A percentile compares a stretch with the other conserved stretches of the same genome.
These are phyloP conservation scores for Astyanax mexicanus DNA, from an alignment of 2,797 vertebrate genomes.

Conservation along the genomic window DNA sequence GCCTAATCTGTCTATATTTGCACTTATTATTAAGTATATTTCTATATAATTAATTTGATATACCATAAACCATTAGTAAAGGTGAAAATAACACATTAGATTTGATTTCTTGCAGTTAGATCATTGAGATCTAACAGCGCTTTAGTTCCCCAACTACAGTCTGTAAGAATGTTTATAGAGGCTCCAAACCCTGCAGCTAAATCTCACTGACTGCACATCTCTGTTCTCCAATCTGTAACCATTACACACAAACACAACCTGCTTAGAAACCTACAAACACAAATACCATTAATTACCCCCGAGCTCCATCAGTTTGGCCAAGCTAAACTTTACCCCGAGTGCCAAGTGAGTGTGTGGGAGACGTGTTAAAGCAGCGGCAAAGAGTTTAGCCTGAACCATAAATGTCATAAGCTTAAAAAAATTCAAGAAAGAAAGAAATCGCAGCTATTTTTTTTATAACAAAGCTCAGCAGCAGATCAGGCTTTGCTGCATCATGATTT, in stretches of 20 bases:
- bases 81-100: too few relatives aligned
- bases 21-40: too few relatives aligned
- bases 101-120: not conserved
- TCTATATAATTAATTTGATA: too few relatives aligned
- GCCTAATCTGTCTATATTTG: too few relatives aligned
- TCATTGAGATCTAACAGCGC: not conserved
- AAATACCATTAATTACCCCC: conserved; percentile 10
- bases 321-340: conserved; percentile 37
- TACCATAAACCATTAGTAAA: too few relatives aligned
- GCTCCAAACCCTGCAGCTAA: not conserved
- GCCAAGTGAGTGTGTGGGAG: conserved; percentile 29
- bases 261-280: not conserved
- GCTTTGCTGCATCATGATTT: conserved; percentile 50
- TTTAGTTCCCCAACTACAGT: conserved; percentile 1
- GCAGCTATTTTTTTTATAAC: conserved; percentile 34
- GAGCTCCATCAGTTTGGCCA: conserved; percentile 32
- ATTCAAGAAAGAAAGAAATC: too few relatives aligned
- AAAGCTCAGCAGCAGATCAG: conserved; percentile 32
- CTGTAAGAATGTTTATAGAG: conserved; percentile 15
- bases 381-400: conserved; percentile 38
- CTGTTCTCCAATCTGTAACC: not conserved
- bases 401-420: conserved; percentile 41
- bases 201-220: not conserved
- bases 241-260: conserved; percentile 3
- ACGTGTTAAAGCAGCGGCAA: conserved; percentile 34